A percentile compares a stretch with the other conserved stretches of the same genome.
phyloP scores from a whole-genome alignment of 23 tunicate species.

The Trididemnum miniatum region DNA sequence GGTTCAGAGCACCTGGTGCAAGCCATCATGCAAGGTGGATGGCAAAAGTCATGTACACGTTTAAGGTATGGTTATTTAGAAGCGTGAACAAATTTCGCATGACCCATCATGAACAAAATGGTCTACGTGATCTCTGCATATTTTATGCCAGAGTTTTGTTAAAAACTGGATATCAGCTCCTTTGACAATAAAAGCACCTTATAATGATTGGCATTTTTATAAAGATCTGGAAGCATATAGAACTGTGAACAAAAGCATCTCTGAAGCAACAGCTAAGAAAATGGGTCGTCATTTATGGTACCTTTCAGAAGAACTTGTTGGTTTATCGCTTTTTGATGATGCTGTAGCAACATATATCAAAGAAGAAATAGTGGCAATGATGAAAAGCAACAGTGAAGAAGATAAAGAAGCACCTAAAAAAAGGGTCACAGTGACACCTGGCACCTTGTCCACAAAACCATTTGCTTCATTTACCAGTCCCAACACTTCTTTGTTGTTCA shows the following conservation, averaged over 20 bases:
- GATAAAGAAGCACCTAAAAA: not conserved
- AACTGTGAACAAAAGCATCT: conserved; percentile 8
- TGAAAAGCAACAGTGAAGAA: not conserved
- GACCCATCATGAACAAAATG: conserved; percentile 2
- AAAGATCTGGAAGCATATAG: not conserved
- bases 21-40: conserved; percentile 27
- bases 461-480: not conserved
- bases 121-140: conserved; percentile 17
- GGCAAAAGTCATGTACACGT: conserved; percentile 22
- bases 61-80: conserved; percentile 17
- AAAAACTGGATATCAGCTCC: not conserved
- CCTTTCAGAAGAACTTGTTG: conserved; percentile 10
- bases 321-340: conserved; percentile 24
- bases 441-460: no score
- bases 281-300: conserved; percentile 26
- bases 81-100: not conserved
- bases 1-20: conserved; percentile 20
- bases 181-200: conserved; percentile 4
- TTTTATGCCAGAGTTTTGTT: not conserved
- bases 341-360: not conserved
- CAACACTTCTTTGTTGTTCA: not conserved
- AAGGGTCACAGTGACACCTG: not conserved
- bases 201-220: not conserved
- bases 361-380: not conserved
- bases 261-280: conserved; percentile 4